Base-by-base conservation (phyloP, 2,888 invertebrate species). In the Diarsia dahlii region DNA sequence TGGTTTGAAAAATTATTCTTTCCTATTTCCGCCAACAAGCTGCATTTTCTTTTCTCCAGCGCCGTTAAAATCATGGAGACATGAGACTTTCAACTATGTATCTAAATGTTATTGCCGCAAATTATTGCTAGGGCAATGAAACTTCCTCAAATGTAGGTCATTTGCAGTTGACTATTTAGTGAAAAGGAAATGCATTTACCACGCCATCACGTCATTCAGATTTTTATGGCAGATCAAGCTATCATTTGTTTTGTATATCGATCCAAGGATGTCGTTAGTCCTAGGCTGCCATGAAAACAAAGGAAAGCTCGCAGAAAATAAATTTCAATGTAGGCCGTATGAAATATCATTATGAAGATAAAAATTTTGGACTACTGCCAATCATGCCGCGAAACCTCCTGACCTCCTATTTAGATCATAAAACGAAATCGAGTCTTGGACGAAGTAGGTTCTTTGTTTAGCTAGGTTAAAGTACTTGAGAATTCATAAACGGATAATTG, bases 351-450 rank as follows among this genome's bases (percentile, higher is more conserved):
- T 72, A 80, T 28, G 67, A 73, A 71, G 69, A 79, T 76, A 77
- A 74, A 84, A 71, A 78, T 72, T 23, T 86, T 86, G 80, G 88
- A 69, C 18, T 15, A 1, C 23, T 62, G 81, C 86, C 88, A 81
- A 80, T 80, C 80, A 67, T 64, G 74, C 13, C 52, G 72, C 50
- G 56, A 71, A 74, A 67, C 76, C 78, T 76, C 52, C 75, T 78
- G 80, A 85, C 78, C 86, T 80, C 69, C 54, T 80, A 79, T 78
- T 54, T 20, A 76, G 76, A 74, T 20, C 80, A 70, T 76, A 74
- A 84, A 85, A 74, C 54, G 75, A 85, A 81, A 85, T 77, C 74
- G 71, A 74, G 66, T 46, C 65, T 72, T 52, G 28, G n/a, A 56
- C 60, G 23, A 56, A 50, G 23, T 23, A 34, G 34, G 34, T 52